Evolutionary conservation across 1,140 invertebrate species (phyloP).

Genomic region (Caerostris darwini): DNA sequence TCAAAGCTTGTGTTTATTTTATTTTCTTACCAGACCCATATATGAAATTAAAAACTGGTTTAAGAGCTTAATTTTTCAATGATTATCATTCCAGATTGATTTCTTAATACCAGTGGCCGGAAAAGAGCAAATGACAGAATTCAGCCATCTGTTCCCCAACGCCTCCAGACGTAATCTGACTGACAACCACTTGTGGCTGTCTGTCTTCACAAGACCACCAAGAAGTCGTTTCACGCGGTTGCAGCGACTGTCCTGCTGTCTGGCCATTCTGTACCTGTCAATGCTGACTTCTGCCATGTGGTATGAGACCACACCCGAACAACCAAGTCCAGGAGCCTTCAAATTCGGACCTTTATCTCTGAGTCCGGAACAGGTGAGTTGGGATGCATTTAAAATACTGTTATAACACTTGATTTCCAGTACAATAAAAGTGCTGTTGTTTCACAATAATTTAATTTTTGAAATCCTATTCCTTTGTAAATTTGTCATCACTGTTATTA

Average conservation of each 20-base stretch:
- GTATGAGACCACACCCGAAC: slow-evolving; percentile 80
- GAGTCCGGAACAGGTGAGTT: slow-evolving; percentile 77
- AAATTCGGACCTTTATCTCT: slow-evolving; percentile 82
- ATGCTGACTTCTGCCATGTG: slow-evolving; percentile 85
- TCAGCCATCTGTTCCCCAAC: slow-evolving; percentile 82
- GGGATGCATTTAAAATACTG: slow-evolving; percentile 80
- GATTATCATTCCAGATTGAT: slow-evolving; percentile 82
- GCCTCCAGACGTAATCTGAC: slow-evolving; percentile 82
- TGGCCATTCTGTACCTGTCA: slow-evolving; percentile 83
- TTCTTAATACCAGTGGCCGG: slow-evolving; percentile 83
- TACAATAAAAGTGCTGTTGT: no score
- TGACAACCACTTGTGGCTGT: slow-evolving; percentile 85
- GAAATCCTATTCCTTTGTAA: no score
- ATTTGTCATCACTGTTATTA: no score
- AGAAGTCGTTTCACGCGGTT: slow-evolving; percentile 83
- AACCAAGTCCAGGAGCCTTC: slow-evolving; percentile 79
- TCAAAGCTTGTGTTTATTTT: no score
- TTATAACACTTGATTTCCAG: no score
- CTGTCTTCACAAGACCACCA: slow-evolving; percentile 83
- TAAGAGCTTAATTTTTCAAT: no score
- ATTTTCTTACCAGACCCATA: no score
- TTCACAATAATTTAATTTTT: no score
- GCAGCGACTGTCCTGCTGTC: slow-evolving; percentile 83
- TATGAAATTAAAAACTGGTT: no score
- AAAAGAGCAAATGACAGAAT: slow-evolving; percentile 82